Percentiles rank a stretch among this genome's conserved stretches.
Evolutionary conservation across 1,140 invertebrate species (phyloP).

Genomic region (Zaprionus inermis): DNA sequence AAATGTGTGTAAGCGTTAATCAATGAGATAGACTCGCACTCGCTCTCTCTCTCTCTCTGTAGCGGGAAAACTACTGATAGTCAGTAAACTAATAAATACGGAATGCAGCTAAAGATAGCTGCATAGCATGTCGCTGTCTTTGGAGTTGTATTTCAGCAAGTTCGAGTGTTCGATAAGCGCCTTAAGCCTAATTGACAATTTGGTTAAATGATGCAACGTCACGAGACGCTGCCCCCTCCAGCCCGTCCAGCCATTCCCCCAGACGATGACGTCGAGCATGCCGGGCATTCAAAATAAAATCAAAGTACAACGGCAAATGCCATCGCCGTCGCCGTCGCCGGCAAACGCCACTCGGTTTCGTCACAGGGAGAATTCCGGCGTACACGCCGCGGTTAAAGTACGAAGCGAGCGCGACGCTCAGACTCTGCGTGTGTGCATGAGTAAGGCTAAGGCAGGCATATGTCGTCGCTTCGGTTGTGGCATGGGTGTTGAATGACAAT

Average conservation of each 20-base stretch:
- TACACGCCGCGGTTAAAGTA: slow-evolving; percentile 62
- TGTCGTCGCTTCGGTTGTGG: slow-evolving; percentile 25
- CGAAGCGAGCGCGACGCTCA: slow-evolving; percentile 18
- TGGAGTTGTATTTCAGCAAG: not conserved
- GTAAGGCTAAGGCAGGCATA: slow-evolving; percentile 4
- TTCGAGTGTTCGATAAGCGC: slow-evolving; percentile 31
- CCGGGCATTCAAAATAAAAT: slow-evolving; percentile 49
- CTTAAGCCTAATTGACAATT: slow-evolving; percentile 30
- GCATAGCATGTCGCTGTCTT: not conserved
- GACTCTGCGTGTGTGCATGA: slow-evolving; percentile 52
- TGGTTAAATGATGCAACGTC: slow-evolving; percentile 10
- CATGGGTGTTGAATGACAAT: slow-evolving; percentile 62
- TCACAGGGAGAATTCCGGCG: slow-evolving; percentile 79
- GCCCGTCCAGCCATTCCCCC: too few relatives aligned
- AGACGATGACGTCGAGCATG: slow-evolving; percentile 27
- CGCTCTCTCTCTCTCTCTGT: too few relatives aligned
- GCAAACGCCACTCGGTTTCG: slow-evolving; percentile 58
- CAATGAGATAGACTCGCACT: slow-evolving; percentile 13
- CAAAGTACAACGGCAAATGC: slow-evolving; percentile 63
- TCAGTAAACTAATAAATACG: not conserved
- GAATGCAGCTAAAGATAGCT: not conserved
- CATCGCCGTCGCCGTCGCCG: slow-evolving; percentile 31
- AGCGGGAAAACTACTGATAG: not conserved
- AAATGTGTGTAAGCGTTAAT: slow-evolving; percentile 2
- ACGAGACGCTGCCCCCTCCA: not conserved